phyloP scores from a whole-genome alignment of 2,113 vertebrate species.

The Cricetomys ansorgei region DNA sequence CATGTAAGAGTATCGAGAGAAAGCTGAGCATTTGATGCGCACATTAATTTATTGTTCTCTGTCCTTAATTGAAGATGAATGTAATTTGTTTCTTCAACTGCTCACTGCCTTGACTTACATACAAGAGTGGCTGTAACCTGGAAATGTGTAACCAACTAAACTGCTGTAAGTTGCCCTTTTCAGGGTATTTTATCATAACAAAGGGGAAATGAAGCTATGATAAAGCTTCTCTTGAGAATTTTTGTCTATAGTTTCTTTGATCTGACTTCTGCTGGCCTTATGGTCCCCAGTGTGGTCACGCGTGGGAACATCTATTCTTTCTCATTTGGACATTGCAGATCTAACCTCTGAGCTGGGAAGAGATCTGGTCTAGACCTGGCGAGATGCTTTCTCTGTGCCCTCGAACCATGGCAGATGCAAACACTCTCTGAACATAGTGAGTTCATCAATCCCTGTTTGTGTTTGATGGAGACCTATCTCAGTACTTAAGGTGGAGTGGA shows the following conservation, averaged over 20 bases:
- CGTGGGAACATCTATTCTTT: accelerated
- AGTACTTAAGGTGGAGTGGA: not conserved
- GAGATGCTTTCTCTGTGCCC: not conserved
- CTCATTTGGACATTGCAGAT: not conserved
- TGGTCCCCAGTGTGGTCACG: not conserved
- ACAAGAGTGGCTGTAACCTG: not conserved
- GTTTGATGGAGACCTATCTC: not conserved
- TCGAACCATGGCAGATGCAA: too few relatives aligned
- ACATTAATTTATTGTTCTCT: not conserved
- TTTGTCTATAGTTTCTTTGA: not conserved
- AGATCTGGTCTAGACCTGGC: not conserved
- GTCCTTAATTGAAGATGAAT: too few relatives aligned
- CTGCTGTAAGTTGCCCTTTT: not conserved
- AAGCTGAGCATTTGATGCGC: not conserved
- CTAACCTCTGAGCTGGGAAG: not conserved
- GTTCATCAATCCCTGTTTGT: not conserved
- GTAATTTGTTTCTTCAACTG: not conserved
- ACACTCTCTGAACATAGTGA: too few relatives aligned
- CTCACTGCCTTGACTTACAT: too few relatives aligned
- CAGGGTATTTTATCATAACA: not conserved
- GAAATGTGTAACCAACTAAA: too few relatives aligned
- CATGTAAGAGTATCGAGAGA: not conserved
- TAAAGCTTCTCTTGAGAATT: not conserved
- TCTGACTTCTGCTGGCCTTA: not conserved
- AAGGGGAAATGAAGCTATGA: not conserved